Evolutionary conservation across 1,140 invertebrate species (phyloP), one percentile per base, ranked within the genome.

Genomic region (Listronotus bonariensis): DNA sequence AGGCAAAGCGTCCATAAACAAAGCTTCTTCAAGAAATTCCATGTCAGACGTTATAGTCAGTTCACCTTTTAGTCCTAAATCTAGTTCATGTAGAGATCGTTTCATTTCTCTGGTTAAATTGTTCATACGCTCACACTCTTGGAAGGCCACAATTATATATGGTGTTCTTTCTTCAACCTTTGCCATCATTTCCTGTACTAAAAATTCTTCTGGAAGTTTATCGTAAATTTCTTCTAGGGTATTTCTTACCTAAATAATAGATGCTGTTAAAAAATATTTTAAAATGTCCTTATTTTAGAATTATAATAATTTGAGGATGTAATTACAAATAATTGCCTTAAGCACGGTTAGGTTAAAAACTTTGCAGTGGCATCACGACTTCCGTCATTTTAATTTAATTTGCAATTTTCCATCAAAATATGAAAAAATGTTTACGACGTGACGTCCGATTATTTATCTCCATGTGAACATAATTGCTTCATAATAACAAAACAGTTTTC

Each of bases 111-210:
- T 80, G 61, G 90, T 92, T 1, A 98, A 81, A 9, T 85, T 82
- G 76, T 97, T 98, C 93, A 98, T 97, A 48, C 94, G 82, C 78
- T 97, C 95, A 77, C 94, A 96, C 81, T 98, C 96, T 82, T 98
- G 95, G 68, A 97, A 89, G 5, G 92, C 92, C 0, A 97, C 95
- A 14, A 96, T 93, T 0, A 93, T 89, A 73, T 89, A 98, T 0
- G 95, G 95, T 2, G 92, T 96, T 69, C 90, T 83, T 69, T 97
- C 94, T 80, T 97, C 95, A 1, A 90, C 89, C 79, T 92, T 92
- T 3, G 83, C 85, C 85, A 92, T 91, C 55, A 98, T 84, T 74
- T 98, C 95, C 11, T 80, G 70, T 68, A 97, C 88, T 75, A 92
- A 93, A 78, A 96, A 98, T 49, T 88, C 87, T 48, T 96, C 92